Percentiles rank a stretch among this genome's conserved stretches.
Conservation (phyloP, 2,888 invertebrate species). For the Zaprionus lineosus region DNA sequence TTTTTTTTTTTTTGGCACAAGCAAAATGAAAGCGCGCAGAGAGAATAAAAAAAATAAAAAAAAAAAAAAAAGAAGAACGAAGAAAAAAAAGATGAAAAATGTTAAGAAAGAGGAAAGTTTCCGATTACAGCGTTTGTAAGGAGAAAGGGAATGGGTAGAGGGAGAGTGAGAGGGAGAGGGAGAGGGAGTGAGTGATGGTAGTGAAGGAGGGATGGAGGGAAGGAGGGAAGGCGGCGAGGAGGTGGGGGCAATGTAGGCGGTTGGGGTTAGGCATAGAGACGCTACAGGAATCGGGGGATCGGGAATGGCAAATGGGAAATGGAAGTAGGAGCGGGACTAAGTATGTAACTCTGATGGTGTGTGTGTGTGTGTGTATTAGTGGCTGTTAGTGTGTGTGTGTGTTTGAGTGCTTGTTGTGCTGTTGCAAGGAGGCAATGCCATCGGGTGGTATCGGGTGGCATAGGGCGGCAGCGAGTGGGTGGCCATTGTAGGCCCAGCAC, state of each 20-base stretch:
- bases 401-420: background rate
- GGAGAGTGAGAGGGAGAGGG: background rate
- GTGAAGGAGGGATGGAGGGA: background rate
- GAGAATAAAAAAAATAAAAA: conserved; percentile 6
- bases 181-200: too few relatives aligned
- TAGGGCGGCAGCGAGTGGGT: conserved; percentile 25
- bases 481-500: conserved; percentile 63
- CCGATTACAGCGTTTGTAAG: conserved; percentile 76
- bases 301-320: background rate
- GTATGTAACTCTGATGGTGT: conserved; percentile 19
- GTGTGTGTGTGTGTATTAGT: background rate
- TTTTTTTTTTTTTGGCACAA: conserved; percentile 69
- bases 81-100: conserved; percentile 75
- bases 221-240: background rate
- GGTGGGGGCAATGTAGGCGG: background rate
- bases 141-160: conserved; percentile 1
- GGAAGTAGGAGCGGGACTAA: background rate
- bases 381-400: background rate
- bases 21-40: conserved; percentile 73
- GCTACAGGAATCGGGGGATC: background rate
- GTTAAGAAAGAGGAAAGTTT: conserved; percentile 79
- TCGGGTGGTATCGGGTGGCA: conserved; percentile 27
- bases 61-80: conserved; percentile 74
- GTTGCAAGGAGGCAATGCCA: background rate
- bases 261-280: background rate